Evolutionary conservation across 2,888 invertebrate genomes (phyloP), one percentile per base, ranked within the genome.

Genomic region (Lasioglossum marginatum): DNA sequence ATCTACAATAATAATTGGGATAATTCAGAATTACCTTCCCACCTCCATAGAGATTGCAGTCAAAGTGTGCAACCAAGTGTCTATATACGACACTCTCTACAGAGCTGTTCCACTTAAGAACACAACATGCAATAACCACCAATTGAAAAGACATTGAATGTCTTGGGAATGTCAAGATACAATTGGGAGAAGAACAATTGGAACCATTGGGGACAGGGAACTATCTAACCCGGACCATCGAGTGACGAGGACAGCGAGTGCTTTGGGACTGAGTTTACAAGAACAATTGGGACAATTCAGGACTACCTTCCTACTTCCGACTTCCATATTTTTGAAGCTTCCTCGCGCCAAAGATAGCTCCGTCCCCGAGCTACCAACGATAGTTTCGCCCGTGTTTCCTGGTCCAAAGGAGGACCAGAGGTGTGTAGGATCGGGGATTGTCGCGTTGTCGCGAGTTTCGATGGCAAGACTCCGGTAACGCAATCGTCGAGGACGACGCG

Each of bases 401-500:
- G 31, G 16, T 31, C 14, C 63, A 14, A 31, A 31, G 31, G 6
- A 63, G 31, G 63, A 63, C 31, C 63, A 31, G 31, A 63, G 6
- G 12, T 6, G 63, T 31, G 19, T 31, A 19, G 31, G 43, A 37
- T 71, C 37, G 63, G 19, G 37, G 31, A 34, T 23, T 34, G 60
- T 16, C 31, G 63, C 63, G 45, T 81, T 19, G 4, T n/a, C 27
- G 74, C 43, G 57, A 71, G 91, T 87, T 80, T 79, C 85, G 70
- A 85, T 83, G 81, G 75, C 66, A 78, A 89, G 82, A 72, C 77
- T 12, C 68, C n/a, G 66, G 71, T 91, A 90, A 88, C 83, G 88
- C 83, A 71, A 89, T 87, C 74, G 75, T 52, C 75, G 73, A 84
- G 34, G 66, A 16, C 63, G 14, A 27, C 34, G 63, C 72, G 73